These are phyloP conservation scores for Epinephelus coioides DNA, from an alignment of 2,797 vertebrate species.

Conservation along the genomic window DNA sequence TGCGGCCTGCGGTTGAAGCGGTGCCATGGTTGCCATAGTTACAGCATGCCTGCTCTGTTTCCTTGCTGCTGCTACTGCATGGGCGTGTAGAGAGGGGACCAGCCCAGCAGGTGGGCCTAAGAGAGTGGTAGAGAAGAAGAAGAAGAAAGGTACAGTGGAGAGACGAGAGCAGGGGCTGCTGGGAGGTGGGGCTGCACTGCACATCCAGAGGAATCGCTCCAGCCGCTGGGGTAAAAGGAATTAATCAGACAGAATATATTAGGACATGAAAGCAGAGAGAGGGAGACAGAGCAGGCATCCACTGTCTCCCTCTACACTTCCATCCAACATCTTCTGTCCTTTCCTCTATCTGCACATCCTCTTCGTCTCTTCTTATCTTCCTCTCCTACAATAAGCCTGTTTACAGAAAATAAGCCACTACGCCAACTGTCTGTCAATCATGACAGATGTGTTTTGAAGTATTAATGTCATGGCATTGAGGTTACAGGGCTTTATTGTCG, in stretches of 20 bases:
- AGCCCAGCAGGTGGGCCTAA: slow-evolving; percentile 77
- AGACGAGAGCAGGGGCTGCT: slow-evolving; percentile 42
- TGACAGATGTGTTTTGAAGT: background rate
- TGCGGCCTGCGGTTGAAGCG: slow-evolving; percentile 23
- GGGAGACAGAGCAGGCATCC: slow-evolving; percentile 55
- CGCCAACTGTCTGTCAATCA: fast-evolving
- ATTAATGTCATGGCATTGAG: too few relatives aligned
- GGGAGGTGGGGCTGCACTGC: slow-evolving; percentile 51
- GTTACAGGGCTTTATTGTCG: background rate
- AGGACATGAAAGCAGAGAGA: slow-evolving; percentile 80
- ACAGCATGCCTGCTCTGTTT: slow-evolving; percentile 56
- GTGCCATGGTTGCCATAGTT: slow-evolving; percentile 56
- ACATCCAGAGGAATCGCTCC: slow-evolving; percentile 73
- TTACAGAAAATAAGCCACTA: background rate
- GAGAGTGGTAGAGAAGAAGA: slow-evolving; percentile 47
- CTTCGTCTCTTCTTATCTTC: background rate
- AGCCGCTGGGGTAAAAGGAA: slow-evolving; percentile 79
- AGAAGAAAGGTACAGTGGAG: slow-evolving; percentile 45
- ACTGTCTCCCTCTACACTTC: slow-evolving; percentile 31
- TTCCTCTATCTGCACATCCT: background rate
- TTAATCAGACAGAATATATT: slow-evolving; percentile 86
- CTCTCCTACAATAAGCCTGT: background rate
- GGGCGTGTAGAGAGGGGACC: slow-evolving; percentile 44
- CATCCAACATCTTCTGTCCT: slow-evolving; percentile 41
- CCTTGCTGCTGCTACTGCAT: slow-evolving; percentile 23